Evolutionary conservation across 2,113 vertebrate species (phyloP).

Genomic region (Marmota flaviventris): DNA sequence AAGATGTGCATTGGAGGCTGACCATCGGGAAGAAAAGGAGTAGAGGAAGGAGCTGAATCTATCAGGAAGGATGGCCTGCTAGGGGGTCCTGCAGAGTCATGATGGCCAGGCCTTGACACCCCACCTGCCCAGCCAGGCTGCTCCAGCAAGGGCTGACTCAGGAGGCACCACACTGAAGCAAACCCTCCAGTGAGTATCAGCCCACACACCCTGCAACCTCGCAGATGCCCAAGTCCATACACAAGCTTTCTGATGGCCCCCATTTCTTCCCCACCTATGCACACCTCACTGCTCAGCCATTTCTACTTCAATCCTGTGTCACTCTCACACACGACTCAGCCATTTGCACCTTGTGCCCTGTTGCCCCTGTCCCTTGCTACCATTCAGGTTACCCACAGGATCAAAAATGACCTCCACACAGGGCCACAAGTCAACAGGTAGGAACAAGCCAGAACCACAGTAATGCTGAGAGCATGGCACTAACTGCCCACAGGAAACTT

Average conservation of each 20-base stretch:
- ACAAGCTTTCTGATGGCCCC: too few relatives aligned
- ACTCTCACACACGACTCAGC: too few relatives aligned
- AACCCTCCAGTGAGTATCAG: neutral
- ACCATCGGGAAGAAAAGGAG: neutral
- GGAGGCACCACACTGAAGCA: neutral
- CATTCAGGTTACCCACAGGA: neutral
- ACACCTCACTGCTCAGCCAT: neutral
- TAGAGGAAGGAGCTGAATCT: neutral
- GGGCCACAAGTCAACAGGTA: neutral
- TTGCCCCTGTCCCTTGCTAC: neutral
- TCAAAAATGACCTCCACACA: neutral
- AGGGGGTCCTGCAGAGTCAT: neutral
- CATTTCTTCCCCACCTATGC: neutral
- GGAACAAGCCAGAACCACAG: neutral
- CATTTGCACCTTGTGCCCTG: neutral
- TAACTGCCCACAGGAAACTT: neutral
- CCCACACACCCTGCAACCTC: neutral
- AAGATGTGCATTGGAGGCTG: neutral
- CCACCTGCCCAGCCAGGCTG: neutral
- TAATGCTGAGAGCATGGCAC: neutral
- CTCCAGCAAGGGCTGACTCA: neutral
- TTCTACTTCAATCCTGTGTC: neutral
- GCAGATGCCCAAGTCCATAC: accelerated
- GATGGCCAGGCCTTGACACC: neutral
- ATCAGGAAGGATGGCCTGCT: neutral